A percentile compares a stretch with the other conserved stretches of the same genome.
Conservation (phyloP, 2,888 invertebrate genomes). For the Tricholauxania praeusta region DNA sequence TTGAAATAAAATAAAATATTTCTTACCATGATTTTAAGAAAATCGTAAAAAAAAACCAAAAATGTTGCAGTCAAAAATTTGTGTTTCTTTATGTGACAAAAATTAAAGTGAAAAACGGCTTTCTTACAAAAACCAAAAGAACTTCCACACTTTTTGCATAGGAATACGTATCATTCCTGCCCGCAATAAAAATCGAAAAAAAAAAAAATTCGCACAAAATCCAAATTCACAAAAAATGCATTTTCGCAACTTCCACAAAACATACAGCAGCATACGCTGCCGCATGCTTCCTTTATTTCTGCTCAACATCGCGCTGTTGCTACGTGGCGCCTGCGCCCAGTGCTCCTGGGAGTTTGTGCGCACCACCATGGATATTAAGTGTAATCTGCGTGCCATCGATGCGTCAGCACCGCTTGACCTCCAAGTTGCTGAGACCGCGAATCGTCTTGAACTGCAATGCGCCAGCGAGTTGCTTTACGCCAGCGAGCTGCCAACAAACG, state of each 20-base stretch:
- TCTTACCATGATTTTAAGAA: conserved; percentile 33
- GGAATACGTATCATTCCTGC: too few relatives aligned
- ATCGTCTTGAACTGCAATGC: conserved; percentile 80
- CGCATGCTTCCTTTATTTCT: background rate
- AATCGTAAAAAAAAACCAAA: conserved; percentile 32
- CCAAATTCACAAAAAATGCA: conserved; percentile 32
- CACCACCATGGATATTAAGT: conserved; percentile 67
- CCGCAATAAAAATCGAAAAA: conserved; percentile 9
- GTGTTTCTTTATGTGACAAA: background rate
- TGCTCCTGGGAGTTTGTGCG: conserved; percentile 67
- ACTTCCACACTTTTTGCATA: too few relatives aligned
- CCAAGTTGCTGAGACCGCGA: conserved; percentile 76
- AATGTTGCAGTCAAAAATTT: background rate
- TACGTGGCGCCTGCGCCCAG: conserved; percentile 55
- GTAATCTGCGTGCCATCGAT: conserved; percentile 65
- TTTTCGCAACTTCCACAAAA: conserved; percentile 15
- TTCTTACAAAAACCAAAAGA: too few relatives aligned
- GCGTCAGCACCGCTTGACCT: conserved; percentile 59
- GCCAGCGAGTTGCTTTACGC: conserved; percentile 83
- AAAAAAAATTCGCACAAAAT: conserved; percentile 12
- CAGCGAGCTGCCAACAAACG: conserved; percentile 78
- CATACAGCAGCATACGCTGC: background rate
- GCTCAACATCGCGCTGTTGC: background rate
- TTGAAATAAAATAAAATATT: conserved; percentile 31
- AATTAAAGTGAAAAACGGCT: too few relatives aligned